Conservation (phyloP, 2,888 invertebrate species). For the Scaptomyza flava region DNA sequence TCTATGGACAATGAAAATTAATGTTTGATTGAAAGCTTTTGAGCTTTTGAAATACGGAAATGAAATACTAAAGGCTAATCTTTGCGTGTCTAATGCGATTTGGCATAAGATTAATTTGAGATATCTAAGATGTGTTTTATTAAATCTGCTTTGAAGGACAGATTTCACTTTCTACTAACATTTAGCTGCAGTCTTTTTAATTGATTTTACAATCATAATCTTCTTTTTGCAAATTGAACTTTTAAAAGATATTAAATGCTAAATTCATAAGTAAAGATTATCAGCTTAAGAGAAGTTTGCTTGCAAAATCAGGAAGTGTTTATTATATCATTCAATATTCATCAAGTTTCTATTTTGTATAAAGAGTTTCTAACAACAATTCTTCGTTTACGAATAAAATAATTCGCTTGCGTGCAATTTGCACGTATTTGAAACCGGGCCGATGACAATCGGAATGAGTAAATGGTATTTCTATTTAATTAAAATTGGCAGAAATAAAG, state of each 20-base stretch:
- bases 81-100: neutral
- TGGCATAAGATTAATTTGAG: neutral
- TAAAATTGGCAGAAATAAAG: constrained; percentile 9
- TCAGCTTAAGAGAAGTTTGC: no score
- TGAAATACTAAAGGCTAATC: neutral
- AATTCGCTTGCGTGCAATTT: neutral
- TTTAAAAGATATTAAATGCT: no score
- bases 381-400: neutral
- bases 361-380: neutral
- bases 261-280: no score
- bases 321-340: no score
- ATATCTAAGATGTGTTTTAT: no score
- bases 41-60: neutral
- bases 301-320: no score
- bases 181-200: no score
- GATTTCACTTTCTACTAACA: no score
- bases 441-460: neutral
- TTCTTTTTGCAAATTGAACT: no score
- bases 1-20: neutral
- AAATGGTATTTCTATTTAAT: constrained; percentile 29
- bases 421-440: constrained; percentile 5
- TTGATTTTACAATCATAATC: no score
- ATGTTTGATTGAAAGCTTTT: constrained; percentile 4
- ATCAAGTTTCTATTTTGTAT: no score
- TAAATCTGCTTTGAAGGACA: no score